Base-by-base conservation (phyloP, 92 coral and sea anemone genomes). In the Actinernus sp. region DNA sequence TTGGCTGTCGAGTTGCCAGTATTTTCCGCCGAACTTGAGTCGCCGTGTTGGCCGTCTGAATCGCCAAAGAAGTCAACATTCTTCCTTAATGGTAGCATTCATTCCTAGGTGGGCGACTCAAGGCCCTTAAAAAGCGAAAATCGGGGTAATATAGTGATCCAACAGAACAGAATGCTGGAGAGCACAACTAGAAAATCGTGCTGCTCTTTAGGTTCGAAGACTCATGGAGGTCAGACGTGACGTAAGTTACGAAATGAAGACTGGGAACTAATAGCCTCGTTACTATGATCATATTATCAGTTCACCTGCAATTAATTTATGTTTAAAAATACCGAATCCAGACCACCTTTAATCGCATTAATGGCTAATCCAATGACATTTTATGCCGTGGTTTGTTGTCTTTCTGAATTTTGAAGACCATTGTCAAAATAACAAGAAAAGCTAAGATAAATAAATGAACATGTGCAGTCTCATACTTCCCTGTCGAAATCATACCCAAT, bases 11-110 rank as follows among this genome's bases (percentile, higher is more conserved):
- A 67, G 69, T 51, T 72, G 68, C 87, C 86, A 72, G 84, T 84
- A 83, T 84, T 84, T 49, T 89, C 99, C 76, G 93, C 83, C 68
- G 88, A 87, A 82, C 69, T 91, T 52, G 85, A 74, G 71, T 78
- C 73, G 45, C 46, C 71, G 63, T 84, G 86, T 53, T 79, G 89
- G 82, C 71, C 86, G 74, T 67, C 58, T 61, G 92, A 31, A 79
- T 75, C 88, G 69, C 49, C 81, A 81, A 72, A 77, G 68, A 70
- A 73, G 79, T 75, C 91, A 86, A 79, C 99, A 95, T 76, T 82
- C 82, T 91, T 80, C 82, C 92, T 83, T 83, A 84, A 79, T 86
- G 97, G 97, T 95, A 95, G 99, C 99, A 95, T 95, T 95, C 99
- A 95, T 95, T 84, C 92, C 97, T 81, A 55, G 53, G 55, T 75